These are phyloP conservation scores for Agrotis segetum DNA, from an alignment of 2,888 invertebrate species.

Conservation along the genomic window DNA sequence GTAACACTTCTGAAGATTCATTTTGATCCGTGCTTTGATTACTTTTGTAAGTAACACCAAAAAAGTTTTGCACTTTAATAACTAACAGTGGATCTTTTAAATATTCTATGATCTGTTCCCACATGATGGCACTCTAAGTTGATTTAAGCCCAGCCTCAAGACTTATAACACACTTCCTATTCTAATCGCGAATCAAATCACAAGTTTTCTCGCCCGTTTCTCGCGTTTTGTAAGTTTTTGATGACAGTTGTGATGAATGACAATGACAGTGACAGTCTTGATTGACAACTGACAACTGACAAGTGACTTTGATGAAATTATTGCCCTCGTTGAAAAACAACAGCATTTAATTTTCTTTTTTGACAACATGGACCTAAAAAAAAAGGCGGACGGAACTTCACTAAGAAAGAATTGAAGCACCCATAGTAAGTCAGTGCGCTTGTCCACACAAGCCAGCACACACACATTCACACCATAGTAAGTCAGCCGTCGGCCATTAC, in stretches of 20 bases:
- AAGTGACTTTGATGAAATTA: conserved; percentile 10
- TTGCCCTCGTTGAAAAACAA: neutral
- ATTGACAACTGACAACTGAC: conserved; percentile 6
- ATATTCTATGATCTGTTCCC: conserved; percentile 91
- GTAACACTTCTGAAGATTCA: conserved; percentile 75
- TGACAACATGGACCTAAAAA: too few species aligned
- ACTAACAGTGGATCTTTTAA: conserved; percentile 95
- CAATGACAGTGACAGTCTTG: conserved; percentile 12
- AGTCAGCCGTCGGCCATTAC: too few species aligned
- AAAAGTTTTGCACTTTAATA: conserved; percentile 94
- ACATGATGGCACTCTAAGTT: conserved; percentile 73
- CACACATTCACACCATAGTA: too few species aligned
- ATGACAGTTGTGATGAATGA: neutral
- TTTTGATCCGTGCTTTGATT: conserved; percentile 68
- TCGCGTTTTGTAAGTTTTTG: conserved; percentile 34
- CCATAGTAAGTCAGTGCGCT: too few species aligned
- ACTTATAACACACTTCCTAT: conserved; percentile 37
- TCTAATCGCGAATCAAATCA: conserved; percentile 23
- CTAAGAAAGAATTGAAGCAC: too few species aligned
- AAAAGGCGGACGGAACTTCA: too few species aligned
- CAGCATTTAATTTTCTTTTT: too few species aligned
- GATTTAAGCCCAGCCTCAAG: conserved; percentile 13
- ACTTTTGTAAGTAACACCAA: conserved; percentile 92
- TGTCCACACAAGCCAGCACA: too few species aligned
- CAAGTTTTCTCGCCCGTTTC: conserved; percentile 32